These are phyloP conservation scores for Yponomeuta evonymella DNA, from an alignment of 2,888 invertebrate species.

Conservation along the genomic window DNA sequence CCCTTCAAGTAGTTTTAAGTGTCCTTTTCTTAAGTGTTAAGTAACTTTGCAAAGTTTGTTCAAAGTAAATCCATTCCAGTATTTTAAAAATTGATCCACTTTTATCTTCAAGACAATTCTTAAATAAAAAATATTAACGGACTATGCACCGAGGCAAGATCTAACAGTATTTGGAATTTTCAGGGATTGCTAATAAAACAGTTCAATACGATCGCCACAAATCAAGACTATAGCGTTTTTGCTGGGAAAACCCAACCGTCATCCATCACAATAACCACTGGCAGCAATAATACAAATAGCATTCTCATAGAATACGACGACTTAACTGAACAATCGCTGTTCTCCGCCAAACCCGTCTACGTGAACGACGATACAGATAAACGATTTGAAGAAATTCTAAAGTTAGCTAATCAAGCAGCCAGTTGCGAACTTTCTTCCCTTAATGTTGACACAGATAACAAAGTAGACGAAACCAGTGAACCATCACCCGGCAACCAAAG, in stretches of 20 bases:
- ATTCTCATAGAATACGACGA: slow-evolving; percentile 67
- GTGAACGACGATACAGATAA: slow-evolving; percentile 59
- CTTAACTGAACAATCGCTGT: slow-evolving; percentile 44
- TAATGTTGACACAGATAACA: slow-evolving; percentile 29
- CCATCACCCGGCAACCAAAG: slow-evolving; percentile 48
- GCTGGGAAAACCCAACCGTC: slow-evolving; percentile 36
- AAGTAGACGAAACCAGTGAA: slow-evolving; percentile 37
- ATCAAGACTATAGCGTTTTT: slow-evolving; percentile 59
- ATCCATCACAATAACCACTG: slow-evolving; percentile 26
- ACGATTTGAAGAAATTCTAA: slow-evolving; percentile 60
- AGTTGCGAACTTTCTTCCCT: slow-evolving; percentile 21
- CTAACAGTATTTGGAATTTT: slow-evolving; percentile 30
- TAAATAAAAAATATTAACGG: neutral
- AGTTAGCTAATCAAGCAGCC: slow-evolving; percentile 40
- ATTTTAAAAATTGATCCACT: too few relatives aligned
- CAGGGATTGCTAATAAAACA: slow-evolving; percentile 71
- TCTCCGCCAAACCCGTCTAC: slow-evolving; percentile 50
- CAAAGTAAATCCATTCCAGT: too few relatives aligned
- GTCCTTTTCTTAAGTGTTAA: too few relatives aligned
- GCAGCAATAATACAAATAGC: slow-evolving; percentile 49
- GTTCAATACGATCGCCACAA: slow-evolving; percentile 62
- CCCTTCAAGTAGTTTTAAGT: too few relatives aligned
- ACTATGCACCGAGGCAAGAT: neutral
- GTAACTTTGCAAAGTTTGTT: too few relatives aligned
- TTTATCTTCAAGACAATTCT: too few relatives aligned